Evolutionary conservation across 2,797 vertebrate genomes (phyloP).

Genomic region (Perodicticus potto): DNA sequence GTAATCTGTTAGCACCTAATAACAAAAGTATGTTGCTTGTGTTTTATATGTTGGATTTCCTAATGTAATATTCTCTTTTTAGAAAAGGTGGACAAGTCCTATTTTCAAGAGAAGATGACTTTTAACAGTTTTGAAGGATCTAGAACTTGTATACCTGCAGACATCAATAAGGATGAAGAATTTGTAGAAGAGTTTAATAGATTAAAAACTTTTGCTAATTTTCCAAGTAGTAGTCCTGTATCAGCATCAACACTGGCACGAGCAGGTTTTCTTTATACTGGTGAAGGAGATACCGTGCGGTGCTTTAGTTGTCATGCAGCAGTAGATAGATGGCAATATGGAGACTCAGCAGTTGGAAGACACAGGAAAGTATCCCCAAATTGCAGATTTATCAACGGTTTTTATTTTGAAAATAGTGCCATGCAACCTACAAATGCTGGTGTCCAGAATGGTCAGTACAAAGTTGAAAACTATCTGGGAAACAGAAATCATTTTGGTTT

Average conservation of each 20-base stretch:
- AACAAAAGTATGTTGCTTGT: constrained; percentile 26
- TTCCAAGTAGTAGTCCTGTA: constrained; percentile 89
- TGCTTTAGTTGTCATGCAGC: constrained; percentile 94
- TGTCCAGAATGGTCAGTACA: constrained; percentile 80
- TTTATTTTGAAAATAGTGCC: constrained; percentile 79
- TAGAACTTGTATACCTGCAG: constrained; percentile 72
- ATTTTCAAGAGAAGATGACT: constrained; percentile 85
- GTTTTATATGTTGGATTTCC: constrained; percentile 67
- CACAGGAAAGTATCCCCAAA: constrained; percentile 93
- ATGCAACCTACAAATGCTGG: constrained; percentile 63
- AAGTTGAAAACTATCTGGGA: constrained; percentile 79
- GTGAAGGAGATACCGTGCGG: constrained; percentile 92
- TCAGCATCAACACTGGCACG: constrained; percentile 90
- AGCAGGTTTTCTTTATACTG: constrained; percentile 96
- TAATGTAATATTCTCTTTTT: constrained; percentile 84
- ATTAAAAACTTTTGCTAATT: constrained; percentile 91
- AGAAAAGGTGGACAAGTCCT: constrained; percentile 76
- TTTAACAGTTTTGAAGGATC: constrained; percentile 80
- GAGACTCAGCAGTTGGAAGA: constrained; percentile 91
- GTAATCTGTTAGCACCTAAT: constrained; percentile 40
- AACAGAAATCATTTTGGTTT: constrained; percentile 37
- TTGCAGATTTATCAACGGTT: constrained; percentile 93
- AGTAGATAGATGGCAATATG: constrained; percentile 93
- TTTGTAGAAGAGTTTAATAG: constrained; percentile 90
- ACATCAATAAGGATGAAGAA: constrained; percentile 79